Evolutionary conservation across 1,140 invertebrate genomes (phyloP), one percentile per base, ranked within the genome.

Genomic region (Achatina immaculata): DNA sequence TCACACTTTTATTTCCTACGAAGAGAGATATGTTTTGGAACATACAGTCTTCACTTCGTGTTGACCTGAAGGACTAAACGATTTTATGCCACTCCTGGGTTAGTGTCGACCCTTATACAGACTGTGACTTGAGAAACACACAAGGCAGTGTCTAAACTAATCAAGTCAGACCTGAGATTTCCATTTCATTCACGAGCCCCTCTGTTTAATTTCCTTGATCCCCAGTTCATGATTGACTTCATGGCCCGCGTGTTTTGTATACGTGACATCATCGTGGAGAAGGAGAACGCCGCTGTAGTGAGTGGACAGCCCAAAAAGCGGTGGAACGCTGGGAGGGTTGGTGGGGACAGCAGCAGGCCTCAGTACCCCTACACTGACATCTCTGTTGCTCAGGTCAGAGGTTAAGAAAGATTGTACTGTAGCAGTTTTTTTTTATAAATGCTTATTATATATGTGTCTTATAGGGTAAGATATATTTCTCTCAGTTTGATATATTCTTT

Each of bases 341-440:
- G 80, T 38, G 82, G 83, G n/a, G 82, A 81, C 40, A 74, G 48
- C 78, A 71, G 69, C 36, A 75, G 69, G 24, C 80, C 77, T 42
- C 84, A 83, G 74, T 85, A 83, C 78, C 84, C 80, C 34, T 85
- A 85, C 72, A 80, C 82, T 24, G 81, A 85, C 79, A 82, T 83
- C 71, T 74, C 80, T 38, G 85, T 81, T 82, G 84, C 80, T n/a
- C 84, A 83, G 72, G 83, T 83, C 66, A 40, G 78, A 28, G 55
- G n/a, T n/a, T n/a, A n/a, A n/a, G n/a, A n/a, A n/a, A n/a, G n/a
- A n/a, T n/a, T n/a, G 34, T 38, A 55, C 14, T 55, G 51, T 55
- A 55, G 51, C 51, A 16, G 51, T n/a, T 62, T 76, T 16, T 14
- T n/a, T 14, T n/a, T 16, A 55, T 14, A 16, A 16, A 55, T 55